Evolutionary conservation across 2,888 invertebrate genomes (phyloP), one percentile per base, ranked within the genome.

Genomic region (Zygothrica quintamaculata): DNA sequence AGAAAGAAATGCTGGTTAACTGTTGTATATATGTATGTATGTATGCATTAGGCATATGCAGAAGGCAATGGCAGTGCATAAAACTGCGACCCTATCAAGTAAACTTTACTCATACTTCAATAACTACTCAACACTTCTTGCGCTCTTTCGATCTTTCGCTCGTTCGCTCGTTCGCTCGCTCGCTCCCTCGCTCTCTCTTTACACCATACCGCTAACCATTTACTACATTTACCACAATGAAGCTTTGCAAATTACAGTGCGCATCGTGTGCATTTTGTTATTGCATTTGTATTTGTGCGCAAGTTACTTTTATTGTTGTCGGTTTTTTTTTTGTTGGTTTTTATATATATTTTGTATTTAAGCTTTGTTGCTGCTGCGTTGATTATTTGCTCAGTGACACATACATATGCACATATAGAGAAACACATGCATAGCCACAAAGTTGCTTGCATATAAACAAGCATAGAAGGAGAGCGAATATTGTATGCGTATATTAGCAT

Each of bases 401-500:
- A 29, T 29, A 9, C 29, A 29, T 7, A 9, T 9, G 29, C 29
- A 29, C n/a, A n/a, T n/a, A n/a, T n/a, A n/a, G n/a, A n/a, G n/a
- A n/a, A n/a, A n/a, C n/a, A n/a, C n/a, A n/a, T n/a, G n/a, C n/a
- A n/a, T n/a, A n/a, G n/a, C n/a, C n/a, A n/a, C n/a, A n/a, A n/a
- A n/a, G 39, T 15, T 13, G 13, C 42, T 9, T 46, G 43, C 43
- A 58, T 42, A 51, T n/a, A n/a, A n/a, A n/a, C 58, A 62, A 58
- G 26, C 40, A 47, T 13, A 33, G 37, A 46, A 46, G n/a, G 46
- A 33, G 51, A 18, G 44, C 43, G 74, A 62, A 62, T 78, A 85
- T 89, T n/a, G 46, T 36, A 47, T 13, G 44, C 43, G 74, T 64
- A 62, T 81, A 85, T 89, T 88, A 89, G 88, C 84, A 81, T 81